Percentiles rank a stretch among this genome's conserved stretches.
Conservation (phyloP, 2,113 vertebrate species). For the Serinus canaria region DNA sequence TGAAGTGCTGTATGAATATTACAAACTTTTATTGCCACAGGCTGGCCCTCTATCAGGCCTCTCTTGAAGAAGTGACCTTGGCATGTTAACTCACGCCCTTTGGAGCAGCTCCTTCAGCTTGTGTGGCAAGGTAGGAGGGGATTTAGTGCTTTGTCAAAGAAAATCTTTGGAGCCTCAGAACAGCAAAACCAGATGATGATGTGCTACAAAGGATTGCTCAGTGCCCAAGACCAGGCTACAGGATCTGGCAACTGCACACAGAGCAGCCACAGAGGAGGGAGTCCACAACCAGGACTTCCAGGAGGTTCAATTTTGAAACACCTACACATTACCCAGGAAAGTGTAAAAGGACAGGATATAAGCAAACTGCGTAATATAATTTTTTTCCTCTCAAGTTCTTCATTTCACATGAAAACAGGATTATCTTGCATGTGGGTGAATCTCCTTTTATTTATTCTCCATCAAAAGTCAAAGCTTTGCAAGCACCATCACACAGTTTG, state of each 20-base stretch:
- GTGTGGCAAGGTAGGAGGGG: background rate
- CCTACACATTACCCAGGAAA: background rate
- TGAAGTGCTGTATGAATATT: background rate
- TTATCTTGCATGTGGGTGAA: background rate
- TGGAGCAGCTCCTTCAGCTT: background rate
- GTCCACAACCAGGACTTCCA: background rate
- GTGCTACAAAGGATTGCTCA: background rate
- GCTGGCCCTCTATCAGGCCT: background rate
- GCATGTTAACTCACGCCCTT: background rate
- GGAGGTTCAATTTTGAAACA: background rate
- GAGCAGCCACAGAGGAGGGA: background rate
- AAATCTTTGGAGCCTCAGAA: background rate
- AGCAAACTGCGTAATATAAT: background rate
- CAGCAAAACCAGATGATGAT: background rate
- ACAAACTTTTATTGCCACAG: background rate
- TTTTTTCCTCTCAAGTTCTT: background rate
- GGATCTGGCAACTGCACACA: background rate
- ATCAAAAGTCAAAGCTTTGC: slow-evolving; percentile 13
- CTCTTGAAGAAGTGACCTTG: background rate
- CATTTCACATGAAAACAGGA: background rate
- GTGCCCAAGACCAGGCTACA: background rate
- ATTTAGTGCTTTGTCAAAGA: background rate
- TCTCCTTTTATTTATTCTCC: slow-evolving; percentile 38
- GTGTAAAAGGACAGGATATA: background rate
- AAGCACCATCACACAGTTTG: background rate